Evolutionary conservation across 1,140 invertebrate species (phyloP).

Genomic region (Rhyacophila brunnea): DNA sequence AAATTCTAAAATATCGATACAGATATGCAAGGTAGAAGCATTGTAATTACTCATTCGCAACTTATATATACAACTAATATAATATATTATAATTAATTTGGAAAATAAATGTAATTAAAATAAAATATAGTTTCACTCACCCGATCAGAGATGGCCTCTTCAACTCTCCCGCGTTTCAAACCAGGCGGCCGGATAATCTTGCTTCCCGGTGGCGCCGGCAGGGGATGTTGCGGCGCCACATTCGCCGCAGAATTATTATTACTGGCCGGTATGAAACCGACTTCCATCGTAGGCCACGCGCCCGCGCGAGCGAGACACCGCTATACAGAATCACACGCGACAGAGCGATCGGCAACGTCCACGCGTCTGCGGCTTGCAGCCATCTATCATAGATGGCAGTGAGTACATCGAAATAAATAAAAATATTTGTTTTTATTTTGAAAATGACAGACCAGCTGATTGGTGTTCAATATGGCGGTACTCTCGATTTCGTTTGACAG

Average conservation of each 20-base stretch:
- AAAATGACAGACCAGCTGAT: no score
- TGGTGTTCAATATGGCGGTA: no score
- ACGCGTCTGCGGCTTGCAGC: not conserved
- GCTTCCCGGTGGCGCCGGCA: constrained; percentile 46
- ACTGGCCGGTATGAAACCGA: constrained; percentile 48
- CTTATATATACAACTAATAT: no score
- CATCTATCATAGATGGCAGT: no score
- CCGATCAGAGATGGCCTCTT: constrained; percentile 69
- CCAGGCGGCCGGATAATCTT: constrained; percentile 67
- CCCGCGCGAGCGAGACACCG: constrained; percentile 41
- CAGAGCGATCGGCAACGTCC: constrained; percentile 2
- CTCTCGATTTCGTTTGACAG: no score
- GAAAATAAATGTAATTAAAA: no score
- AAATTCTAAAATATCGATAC: no score
- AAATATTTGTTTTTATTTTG: no score
- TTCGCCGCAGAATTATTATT: constrained; percentile 24
- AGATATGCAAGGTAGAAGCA: no score
- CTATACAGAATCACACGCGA: constrained; percentile 6
- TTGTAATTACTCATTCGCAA: no score
- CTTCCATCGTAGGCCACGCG: constrained; percentile 42
- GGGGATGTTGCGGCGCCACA: constrained; percentile 38
- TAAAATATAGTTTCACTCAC: constrained; percentile 62
- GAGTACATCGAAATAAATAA: no score
- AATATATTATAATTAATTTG: no score
- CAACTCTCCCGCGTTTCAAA: constrained; percentile 69